Evolutionary conservation across 2,797 vertebrate genomes (phyloP).

Genomic region (Sebastes matsubarae): DNA sequence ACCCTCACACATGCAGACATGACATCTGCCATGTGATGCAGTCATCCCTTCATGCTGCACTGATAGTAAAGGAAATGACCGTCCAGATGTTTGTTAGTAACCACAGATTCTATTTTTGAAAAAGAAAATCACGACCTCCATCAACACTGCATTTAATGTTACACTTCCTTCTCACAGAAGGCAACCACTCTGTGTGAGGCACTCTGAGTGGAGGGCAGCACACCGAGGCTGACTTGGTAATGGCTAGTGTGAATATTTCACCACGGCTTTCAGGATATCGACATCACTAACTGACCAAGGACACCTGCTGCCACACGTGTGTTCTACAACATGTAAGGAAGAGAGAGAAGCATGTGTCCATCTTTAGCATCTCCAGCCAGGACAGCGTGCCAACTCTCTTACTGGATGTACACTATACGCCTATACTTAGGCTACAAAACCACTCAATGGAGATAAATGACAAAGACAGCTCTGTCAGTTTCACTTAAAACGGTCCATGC

Average conservation of each 20-base stretch:
- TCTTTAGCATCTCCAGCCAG: conserved; percentile 1
- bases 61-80: neutral
- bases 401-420: neutral
- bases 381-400: neutral
- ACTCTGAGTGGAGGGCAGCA: neutral
- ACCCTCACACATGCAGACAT: neutral
- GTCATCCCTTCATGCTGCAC: neutral
- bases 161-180: neutral
- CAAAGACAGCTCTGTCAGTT: conserved; percentile 17
- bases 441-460: conserved; percentile 42
- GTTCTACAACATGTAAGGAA: neutral
- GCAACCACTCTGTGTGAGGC: neutral
- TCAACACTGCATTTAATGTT: neutral
- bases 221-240: conserved; percentile 6
- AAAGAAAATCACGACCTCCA: neutral
- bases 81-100: neutral
- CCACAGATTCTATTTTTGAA: neutral
- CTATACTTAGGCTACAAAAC: conserved; percentile 35
- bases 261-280: conserved; percentile 36
- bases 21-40: neutral
- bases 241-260: conserved; percentile 57
- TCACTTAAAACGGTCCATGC: conserved; percentile 5
- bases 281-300: conserved; percentile 8
- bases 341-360: neutral
- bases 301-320: neutral